Conservation (phyloP, 2,888 invertebrate species). For the Noctua comes region DNA sequence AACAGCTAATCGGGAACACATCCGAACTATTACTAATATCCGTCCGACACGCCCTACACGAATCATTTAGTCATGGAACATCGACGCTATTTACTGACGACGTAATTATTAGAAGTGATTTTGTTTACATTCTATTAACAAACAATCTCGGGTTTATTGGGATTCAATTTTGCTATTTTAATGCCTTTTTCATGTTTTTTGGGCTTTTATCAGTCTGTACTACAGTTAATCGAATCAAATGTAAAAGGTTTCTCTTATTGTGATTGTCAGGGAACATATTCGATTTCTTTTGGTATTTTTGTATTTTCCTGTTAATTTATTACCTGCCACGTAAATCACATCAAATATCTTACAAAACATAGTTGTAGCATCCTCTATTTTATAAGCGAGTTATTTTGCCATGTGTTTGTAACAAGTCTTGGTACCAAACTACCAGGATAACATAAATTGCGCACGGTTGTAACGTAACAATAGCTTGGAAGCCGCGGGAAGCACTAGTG, state of each 20-base stretch:
- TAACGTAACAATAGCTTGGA: conserved; percentile 82
- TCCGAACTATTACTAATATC: conserved; percentile 74
- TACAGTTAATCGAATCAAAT: not conserved
- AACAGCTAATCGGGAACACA: conserved; percentile 74
- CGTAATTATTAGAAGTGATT: conserved; percentile 64
- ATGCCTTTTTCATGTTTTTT: conserved; percentile 2
- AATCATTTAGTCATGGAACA: conserved; percentile 68
- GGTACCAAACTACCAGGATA: conserved; percentile 67
- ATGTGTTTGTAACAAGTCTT: conserved; percentile 61
- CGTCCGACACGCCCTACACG: conserved; percentile 69
- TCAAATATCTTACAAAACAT: conserved; percentile 37
- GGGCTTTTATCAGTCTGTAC: not conserved
- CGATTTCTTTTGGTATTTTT: not conserved
- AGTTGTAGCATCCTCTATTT: conserved; percentile 53
- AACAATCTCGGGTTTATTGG: conserved; percentile 34
- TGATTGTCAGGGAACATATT: not conserved
- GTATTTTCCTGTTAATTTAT: conserved; percentile 29
- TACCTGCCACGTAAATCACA: conserved; percentile 18
- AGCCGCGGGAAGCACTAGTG: conserved; percentile 75
- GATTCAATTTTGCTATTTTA: conserved; percentile 4
- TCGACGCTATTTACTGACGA: conserved; percentile 64
- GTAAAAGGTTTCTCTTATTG: not conserved
- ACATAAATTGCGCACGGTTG: conserved; percentile 83
- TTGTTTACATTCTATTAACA: conserved; percentile 58
- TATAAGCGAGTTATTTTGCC: conserved; percentile 59